A percentile compares a stretch with the other conserved stretches of the same genome.
These are phyloP conservation scores for Clunio marinus DNA, from an alignment of 2,888 invertebrate species.

Conservation along the genomic window DNA sequence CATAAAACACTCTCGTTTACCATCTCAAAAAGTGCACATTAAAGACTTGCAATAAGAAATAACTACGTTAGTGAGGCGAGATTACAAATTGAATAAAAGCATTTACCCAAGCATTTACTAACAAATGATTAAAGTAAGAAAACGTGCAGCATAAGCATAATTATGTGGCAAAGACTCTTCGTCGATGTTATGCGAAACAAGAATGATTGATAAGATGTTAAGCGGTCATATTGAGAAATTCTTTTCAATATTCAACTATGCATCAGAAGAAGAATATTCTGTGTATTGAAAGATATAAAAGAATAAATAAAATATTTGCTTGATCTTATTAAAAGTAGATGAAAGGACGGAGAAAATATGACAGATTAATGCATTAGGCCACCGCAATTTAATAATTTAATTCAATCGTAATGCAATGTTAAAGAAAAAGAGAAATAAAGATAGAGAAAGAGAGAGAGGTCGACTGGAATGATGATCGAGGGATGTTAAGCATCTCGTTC, in stretches of 20 bases:
- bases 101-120: background rate
- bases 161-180: background rate
- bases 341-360: background rate
- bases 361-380: constrained; percentile 17
- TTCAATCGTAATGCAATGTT: background rate
- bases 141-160: background rate
- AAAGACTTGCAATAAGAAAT: background rate
- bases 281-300: too few species aligned
- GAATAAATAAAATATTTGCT: background rate
- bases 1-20: constrained; percentile 17
- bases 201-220: too few species aligned
- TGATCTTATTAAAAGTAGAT: background rate
- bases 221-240: background rate
- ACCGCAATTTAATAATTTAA: background rate
- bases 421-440: too few species aligned
- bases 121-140: background rate
- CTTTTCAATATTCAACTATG: background rate
- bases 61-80: background rate
- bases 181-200: too few species aligned
- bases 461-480: background rate
- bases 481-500: background rate
- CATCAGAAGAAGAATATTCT: too few species aligned
- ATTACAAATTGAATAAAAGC: constrained; percentile 19
- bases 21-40: background rate
- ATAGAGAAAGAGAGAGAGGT: background rate